These are phyloP conservation scores for Chitala chitala DNA, from an alignment of 2,113 vertebrate species.

Conservation along the genomic window DNA sequence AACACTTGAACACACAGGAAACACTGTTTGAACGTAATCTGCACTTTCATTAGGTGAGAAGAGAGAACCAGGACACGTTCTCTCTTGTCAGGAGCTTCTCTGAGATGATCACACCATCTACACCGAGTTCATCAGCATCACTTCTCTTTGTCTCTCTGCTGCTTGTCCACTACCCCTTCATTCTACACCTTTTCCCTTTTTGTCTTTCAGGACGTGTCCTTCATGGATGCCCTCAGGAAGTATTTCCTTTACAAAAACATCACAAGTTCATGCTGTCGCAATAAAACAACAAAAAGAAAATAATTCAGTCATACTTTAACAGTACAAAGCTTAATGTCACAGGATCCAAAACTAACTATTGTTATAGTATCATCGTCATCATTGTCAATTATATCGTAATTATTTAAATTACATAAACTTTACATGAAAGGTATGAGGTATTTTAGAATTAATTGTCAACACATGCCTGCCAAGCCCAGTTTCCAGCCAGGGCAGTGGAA, in stretches of 20 bases:
- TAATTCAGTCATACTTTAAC: conserved; percentile 71
- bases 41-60: conserved; percentile 25
- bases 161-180: neutral
- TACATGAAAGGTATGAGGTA: conserved; percentile 99
- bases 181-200: neutral
- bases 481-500: conserved; percentile 59
- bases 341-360: conserved; percentile 88
- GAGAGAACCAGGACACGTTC: conserved; percentile 16
- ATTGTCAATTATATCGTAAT: conserved; percentile 60
- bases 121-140: too few relatives aligned
- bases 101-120: too few relatives aligned
- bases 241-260: conserved; percentile 17
- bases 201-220: too few relatives aligned
- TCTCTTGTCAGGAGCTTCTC: too few relatives aligned
- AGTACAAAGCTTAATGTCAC: conserved; percentile 90
- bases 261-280: conserved; percentile 32
- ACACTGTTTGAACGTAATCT: conserved; percentile 45
- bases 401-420: conserved; percentile 82
- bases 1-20: conserved; percentile 59
- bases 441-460: conserved; percentile 98
- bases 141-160: too few relatives aligned
- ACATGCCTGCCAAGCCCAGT: conserved; percentile 80
- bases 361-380: conserved; percentile 52
- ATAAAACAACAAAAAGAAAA: conserved; percentile 21
- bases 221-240: conserved; percentile 24